These are phyloP conservation scores for Phacellophora camtschatica DNA, from an alignment of 30 jellyfish, hydroid and myxozoan genomes.

Conservation along the genomic window DNA sequence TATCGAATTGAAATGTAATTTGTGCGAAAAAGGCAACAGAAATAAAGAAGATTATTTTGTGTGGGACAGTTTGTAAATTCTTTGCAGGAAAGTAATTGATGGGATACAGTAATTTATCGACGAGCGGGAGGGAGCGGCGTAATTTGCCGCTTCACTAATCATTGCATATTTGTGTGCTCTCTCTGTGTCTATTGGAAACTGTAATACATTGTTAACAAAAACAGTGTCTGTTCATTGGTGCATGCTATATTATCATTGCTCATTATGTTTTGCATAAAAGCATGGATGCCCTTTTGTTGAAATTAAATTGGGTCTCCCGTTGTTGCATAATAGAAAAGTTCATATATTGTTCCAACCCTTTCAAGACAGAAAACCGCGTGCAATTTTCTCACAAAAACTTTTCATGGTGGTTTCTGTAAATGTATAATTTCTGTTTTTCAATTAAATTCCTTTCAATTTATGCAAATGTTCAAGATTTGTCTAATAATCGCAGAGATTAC, in stretches of 20 bases:
- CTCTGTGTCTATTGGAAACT: slow-evolving; percentile 64
- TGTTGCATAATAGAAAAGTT: slow-evolving; percentile 48
- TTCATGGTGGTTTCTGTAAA: slow-evolving; percentile 79
- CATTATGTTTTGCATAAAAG: slow-evolving; percentile 27
- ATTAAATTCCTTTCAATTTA: slow-evolving; percentile 74
- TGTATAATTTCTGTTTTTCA: slow-evolving; percentile 69
- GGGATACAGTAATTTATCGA: too few species aligned
- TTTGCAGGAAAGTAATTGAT: too few species aligned
- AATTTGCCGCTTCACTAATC: too few species aligned
- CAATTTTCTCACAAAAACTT: slow-evolving; percentile 79
- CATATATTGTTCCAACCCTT: slow-evolving; percentile 24
- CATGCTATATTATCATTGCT: slow-evolving; percentile 44
- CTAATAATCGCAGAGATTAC: slow-evolving; percentile 68
- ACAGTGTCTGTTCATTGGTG: slow-evolving; percentile 65
- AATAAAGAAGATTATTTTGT: too few species aligned
- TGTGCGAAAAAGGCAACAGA: too few species aligned
- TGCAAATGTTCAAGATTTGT: slow-evolving; percentile 70
- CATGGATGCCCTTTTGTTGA: slow-evolving; percentile 71
- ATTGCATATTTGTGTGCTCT: slow-evolving; percentile 57
- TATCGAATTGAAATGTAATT: too few species aligned
- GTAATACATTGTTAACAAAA: slow-evolving; percentile 47
- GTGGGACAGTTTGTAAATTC: too few species aligned
- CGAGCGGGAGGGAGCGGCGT: too few species aligned
- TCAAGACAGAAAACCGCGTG: slow-evolving; percentile 59
- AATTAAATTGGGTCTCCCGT: slow-evolving; percentile 58